Evolutionary conservation across 2,888 invertebrate genomes (phyloP).

Genomic region (Andrena praecox): DNA sequence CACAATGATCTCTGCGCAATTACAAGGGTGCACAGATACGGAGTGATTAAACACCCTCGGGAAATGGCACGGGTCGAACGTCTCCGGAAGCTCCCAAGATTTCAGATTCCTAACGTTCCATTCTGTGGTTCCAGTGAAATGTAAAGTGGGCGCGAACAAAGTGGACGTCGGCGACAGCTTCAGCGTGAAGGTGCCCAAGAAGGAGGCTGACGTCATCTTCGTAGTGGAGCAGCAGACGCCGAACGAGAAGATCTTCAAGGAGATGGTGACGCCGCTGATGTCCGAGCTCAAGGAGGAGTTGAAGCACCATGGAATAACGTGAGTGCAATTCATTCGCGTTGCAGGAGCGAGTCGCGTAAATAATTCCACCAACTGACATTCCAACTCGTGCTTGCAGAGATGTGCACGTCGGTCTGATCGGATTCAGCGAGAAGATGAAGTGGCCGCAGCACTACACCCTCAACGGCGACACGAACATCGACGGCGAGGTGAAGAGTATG

Average conservation of each 20-base stretch:
- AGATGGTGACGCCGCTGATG: slow-evolving; percentile 88
- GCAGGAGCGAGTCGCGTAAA: no score
- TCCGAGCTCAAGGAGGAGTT: slow-evolving; percentile 87
- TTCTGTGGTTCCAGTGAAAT: slow-evolving; percentile 81
- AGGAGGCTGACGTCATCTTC: slow-evolving; percentile 93
- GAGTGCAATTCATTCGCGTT: slow-evolving; percentile 77
- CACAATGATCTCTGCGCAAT: background rate
- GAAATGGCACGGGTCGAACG: background rate
- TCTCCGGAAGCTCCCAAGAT: background rate
- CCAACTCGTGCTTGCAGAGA: slow-evolving; percentile 84
- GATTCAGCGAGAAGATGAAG: slow-evolving; percentile 86
- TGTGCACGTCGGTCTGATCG: slow-evolving; percentile 87
- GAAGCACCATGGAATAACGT: slow-evolving; percentile 88
- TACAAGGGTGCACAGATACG: background rate
- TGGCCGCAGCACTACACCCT: slow-evolving; percentile 88
- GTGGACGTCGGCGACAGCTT: slow-evolving; percentile 88
- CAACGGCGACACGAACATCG: slow-evolving; percentile 86
- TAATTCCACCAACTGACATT: background rate
- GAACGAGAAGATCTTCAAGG: slow-evolving; percentile 89
- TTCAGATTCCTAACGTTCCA: background rate
- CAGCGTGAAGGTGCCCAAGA: slow-evolving; percentile 89
- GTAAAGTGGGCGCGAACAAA: slow-evolving; percentile 84
- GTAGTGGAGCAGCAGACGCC: slow-evolving; percentile 89
- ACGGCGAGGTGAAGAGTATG: slow-evolving; percentile 85
- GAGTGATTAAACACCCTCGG: background rate